Evolutionary conservation across 2,888 invertebrate species (phyloP).

Genomic region (Apotomis betuletana): DNA sequence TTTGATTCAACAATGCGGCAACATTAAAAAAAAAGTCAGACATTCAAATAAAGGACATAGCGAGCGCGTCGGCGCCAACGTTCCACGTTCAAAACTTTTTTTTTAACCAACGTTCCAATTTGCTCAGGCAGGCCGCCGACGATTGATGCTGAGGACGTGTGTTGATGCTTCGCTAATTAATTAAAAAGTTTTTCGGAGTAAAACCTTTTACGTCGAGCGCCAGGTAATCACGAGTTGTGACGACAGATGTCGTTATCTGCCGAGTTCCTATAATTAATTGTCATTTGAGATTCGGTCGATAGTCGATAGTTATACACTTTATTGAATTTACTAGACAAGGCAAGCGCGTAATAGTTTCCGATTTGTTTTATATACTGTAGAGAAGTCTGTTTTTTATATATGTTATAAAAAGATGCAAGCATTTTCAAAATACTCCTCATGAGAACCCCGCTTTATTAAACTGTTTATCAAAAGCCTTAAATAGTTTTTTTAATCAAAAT

Average conservation of each 20-base stretch:
- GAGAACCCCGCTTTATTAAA: too few species aligned
- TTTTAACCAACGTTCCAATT: slow-evolving; percentile 75
- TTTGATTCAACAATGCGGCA: slow-evolving; percentile 46
- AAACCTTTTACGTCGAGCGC: background rate
- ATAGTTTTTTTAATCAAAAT: too few species aligned
- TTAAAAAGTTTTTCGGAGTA: slow-evolving; percentile 31
- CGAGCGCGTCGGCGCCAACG: slow-evolving; percentile 81
- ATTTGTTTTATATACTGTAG: too few species aligned
- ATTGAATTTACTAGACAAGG: too few species aligned
- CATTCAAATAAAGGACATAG: slow-evolving; percentile 75
- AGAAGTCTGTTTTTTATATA: too few species aligned
- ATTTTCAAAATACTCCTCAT: too few species aligned
- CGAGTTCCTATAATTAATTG: background rate
- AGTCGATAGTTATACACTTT: too few species aligned
- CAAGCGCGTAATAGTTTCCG: too few species aligned
- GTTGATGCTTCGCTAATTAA: slow-evolving; percentile 50
- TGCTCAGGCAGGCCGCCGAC: slow-evolving; percentile 66
- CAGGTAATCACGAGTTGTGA: background rate
- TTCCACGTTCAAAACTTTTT: slow-evolving; percentile 57
- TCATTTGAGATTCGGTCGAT: background rate
- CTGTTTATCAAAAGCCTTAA: too few species aligned
- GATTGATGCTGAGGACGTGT: slow-evolving; percentile 57
- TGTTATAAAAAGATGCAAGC: too few species aligned
- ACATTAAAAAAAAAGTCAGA: slow-evolving; percentile 55
- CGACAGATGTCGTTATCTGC: background rate